Evolutionary conservation across 2,113 vertebrate species (phyloP), one percentile per base, ranked within the genome.

Genomic region (Pao palembangensis): DNA sequence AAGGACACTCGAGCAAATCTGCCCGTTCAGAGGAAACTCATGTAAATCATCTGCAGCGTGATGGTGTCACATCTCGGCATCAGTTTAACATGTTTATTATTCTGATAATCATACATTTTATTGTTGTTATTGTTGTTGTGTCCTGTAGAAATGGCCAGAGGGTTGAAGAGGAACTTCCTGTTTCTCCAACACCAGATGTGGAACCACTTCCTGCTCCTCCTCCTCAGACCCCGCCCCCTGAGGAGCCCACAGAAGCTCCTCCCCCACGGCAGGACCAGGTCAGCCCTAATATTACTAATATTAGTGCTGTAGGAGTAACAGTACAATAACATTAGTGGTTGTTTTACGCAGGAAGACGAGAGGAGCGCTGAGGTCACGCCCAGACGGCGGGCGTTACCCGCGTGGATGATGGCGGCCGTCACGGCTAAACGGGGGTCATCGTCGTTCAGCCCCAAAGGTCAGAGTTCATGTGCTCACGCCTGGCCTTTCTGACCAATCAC

Each of bases 401-500:
- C 87, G 0, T 98, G 96, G 95, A 98, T 98, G 95, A 71, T 91
- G 85, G 69, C 75, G 15, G 63, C 51, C n/a, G 71, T 61, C 13
- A 54, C 79, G 1, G 43, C 77, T 17, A 54, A 79, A 20, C 68
- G 62, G 55, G 76, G 15, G 6, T 34, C 51, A 2, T 20, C 68
- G 2, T 81, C 67, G 21, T 55, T 75, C 51, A 20, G 51, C 3
- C 51, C 79, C 2, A 73, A 70, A 69, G 67, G 69, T 81, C 34
- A 59, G 4, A 0, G 10, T 1, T 31, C 16, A 8, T 10, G n/a
- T 34, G 38, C 5, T 14, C 20, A 21, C 3, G 20, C 5, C 44
- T 47, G 44, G 16, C n/a, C 15, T 47, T 47, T 8, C 25, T 28
- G 25, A 28, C 25, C 25, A 28, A 28, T 28, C 11, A 38, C 8